A percentile compares a stretch with the other conserved stretches of the same genome.
phyloP scores from a whole-genome alignment of 2,888 invertebrate genomes.

The Clusia tigrina region DNA sequence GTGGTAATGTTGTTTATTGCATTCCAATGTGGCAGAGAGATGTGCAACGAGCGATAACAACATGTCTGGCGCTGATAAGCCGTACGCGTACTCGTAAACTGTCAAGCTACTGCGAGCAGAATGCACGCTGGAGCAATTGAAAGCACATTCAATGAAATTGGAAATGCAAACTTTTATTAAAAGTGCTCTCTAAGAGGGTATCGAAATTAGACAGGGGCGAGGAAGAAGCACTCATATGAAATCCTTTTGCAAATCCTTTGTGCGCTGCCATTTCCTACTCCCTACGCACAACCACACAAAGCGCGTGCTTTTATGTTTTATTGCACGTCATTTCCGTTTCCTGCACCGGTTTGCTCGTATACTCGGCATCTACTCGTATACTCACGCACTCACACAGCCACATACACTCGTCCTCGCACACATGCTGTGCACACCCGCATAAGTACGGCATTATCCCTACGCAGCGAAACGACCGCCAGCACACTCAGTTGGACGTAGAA shows the following conservation, averaged over 20 bases:
- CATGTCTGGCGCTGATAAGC: conserved; percentile 56
- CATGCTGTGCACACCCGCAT: background rate
- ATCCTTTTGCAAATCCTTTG: no score
- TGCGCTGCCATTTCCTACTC: no score
- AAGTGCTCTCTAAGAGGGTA: no score
- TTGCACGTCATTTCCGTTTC: conserved; percentile 62
- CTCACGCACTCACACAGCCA: conserved; percentile 25
- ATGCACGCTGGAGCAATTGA: no score
- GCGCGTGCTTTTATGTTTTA: conserved; percentile 56
- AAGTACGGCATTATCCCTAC: background rate
- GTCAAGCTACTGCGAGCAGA: no score
- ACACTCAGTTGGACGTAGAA: conserved; percentile 38
- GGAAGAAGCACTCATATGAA: no score
- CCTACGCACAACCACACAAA: conserved; percentile 39
- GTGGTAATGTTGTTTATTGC: conserved; percentile 27
- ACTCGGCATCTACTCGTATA: conserved; percentile 48
- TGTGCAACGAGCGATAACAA: conserved; percentile 45
- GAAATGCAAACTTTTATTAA: no score
- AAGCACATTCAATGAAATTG: no score
- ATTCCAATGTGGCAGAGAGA: conserved; percentile 15
- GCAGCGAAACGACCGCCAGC: background rate
- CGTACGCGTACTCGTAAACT: background rate
- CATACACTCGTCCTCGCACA: background rate
- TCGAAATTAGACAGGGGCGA: no score
- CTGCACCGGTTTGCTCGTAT: conserved; percentile 35